Conservation (phyloP, 2,113 vertebrate genomes). For the Mola mola region DNA sequence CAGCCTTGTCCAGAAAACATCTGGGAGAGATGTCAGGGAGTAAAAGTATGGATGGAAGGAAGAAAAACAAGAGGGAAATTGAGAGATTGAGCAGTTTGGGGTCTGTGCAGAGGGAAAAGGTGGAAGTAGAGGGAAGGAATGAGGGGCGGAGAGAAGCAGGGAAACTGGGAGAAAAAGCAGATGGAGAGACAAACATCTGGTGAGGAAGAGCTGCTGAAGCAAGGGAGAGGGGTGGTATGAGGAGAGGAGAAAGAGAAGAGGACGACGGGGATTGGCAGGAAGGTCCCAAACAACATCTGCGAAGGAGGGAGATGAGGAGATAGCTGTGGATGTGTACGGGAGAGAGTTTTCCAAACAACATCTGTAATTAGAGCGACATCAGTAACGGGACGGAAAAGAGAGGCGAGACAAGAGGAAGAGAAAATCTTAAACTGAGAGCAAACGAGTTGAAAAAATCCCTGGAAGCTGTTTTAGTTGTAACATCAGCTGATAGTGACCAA, state of each 20-base stretch:
- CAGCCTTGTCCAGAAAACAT: conserved; percentile 23
- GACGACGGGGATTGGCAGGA: conserved; percentile 13
- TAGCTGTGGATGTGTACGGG: conserved; percentile 27
- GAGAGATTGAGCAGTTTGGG: conserved; percentile 4
- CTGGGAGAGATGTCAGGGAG: conserved; percentile 26
- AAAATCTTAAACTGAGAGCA: conserved; percentile 26
- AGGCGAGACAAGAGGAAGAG: conserved; percentile 15
- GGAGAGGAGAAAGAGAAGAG: not conserved
- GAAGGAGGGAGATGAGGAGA: conserved; percentile 33
- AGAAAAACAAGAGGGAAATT: not conserved
- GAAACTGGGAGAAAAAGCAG: not conserved
- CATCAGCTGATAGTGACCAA: conserved; percentile 16
- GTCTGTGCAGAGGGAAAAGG: not conserved
- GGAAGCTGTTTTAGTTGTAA: not conserved
- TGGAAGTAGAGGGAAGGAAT: not conserved
- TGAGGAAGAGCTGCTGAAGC: conserved; percentile 15
- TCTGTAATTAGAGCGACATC: conserved; percentile 55
- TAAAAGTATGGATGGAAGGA: no score
- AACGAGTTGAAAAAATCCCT: conserved; percentile 4
- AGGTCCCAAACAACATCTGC: conserved; percentile 67
- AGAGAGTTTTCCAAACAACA: conserved; percentile 63
- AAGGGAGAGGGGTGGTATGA: not conserved
- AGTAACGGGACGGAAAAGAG: conserved; percentile 32
- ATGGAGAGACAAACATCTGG: conserved; percentile 5
- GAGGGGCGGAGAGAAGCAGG: conserved; percentile 6